Evolutionary conservation across 2,113 vertebrate species (phyloP), one percentile per base, ranked within the genome.

Genomic region (Sapajus apella): DNA sequence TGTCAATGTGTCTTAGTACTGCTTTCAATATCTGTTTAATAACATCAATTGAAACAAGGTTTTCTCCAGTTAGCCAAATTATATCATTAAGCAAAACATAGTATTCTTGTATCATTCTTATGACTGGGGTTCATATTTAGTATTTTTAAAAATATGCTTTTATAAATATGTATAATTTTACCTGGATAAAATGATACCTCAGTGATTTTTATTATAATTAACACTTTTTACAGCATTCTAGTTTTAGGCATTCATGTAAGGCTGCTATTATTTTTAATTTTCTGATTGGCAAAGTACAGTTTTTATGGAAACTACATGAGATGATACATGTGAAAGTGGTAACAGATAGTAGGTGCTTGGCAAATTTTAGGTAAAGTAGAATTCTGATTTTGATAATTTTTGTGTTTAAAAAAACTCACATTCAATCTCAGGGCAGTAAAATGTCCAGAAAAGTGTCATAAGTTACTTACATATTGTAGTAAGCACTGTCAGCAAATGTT

Each of bases 111-210:
- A 11, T 72, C 5, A 73, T 90, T 91, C n/a, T 82, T 27, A 40
- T 88, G 52, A n/a, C 9, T 83, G 32, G 75, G 32, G 35, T 70
- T 85, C 32, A 82, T 83, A 27, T 50, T 87, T 91, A 55, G 27
- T 83, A 91, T 91, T 94, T 91, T 90, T 79, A n/a, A 76, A 90
- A 94, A 87, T 64, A 30, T 40, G 3, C 14, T 77, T 90, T 95
- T 80, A 70, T 79, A 88, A 90, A 27, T 84, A 30, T 40, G 43
- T 3, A 87, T 77, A 64, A 64, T 86, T 94, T 64, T 14, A 85
- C 12, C 18, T 40, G n/a, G 6, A 82, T 81, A 16, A 73, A 81
- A 73, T 79, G 43, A 70, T 66, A 75, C 32, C 70, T 83, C 2
- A 64, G 20, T 73, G 25, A 75, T 32, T 91, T 91, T 47, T 76